Base-by-base conservation (phyloP, 1,140 invertebrate species). In the Himalopsyche phryganea region DNA sequence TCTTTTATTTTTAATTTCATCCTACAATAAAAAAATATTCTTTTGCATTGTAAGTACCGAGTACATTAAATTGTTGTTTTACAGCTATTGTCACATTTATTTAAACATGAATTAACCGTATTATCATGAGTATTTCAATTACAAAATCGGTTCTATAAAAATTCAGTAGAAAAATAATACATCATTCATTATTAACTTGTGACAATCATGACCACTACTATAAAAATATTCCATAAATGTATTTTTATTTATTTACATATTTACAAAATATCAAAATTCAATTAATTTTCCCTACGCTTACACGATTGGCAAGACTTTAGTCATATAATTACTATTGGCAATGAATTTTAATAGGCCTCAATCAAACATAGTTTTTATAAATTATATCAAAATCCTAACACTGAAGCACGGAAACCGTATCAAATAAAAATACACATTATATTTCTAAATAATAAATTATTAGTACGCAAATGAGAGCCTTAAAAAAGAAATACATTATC, bases 201-300 rank as follows among this genome's bases (percentile, higher is more conserved):
- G 23, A 28, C 23, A 28, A 28, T 28, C 23, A 28, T 5, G 23
- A 28, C 9, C 23, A 28, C 23, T 28, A 28, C 23, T 28, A 3
- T 28, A 54, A 36, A 35, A 35, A 42, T 20, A 13, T 10, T 46
- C 32, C 46, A 54, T 56, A 56, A 61, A 63, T 58, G 55, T 47
- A 50, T 44, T 49, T 46, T 52, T 32, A 40, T 32, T 46, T 63
- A 63, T 63, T 63, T 63, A 63, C 61, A 63, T 63, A 63, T 63
- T 63, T 63, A 63, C 61, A 63, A 54, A 18, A 58, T 28, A 28
- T 28, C 23, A 28, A 28, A 28, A 5, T 5, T 28, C 9, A 28
- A 28, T 28, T 28, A 28, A 28, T 28, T 28, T 28, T 5, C 9
- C 9, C 23, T 28, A 28, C 9, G 23, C 23, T 28, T 28, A 28